Percentiles rank a stretch among this genome's conserved stretches.
Conservation (phyloP, 2,113 vertebrate genomes). For the Oplegnathus fasciatus region DNA sequence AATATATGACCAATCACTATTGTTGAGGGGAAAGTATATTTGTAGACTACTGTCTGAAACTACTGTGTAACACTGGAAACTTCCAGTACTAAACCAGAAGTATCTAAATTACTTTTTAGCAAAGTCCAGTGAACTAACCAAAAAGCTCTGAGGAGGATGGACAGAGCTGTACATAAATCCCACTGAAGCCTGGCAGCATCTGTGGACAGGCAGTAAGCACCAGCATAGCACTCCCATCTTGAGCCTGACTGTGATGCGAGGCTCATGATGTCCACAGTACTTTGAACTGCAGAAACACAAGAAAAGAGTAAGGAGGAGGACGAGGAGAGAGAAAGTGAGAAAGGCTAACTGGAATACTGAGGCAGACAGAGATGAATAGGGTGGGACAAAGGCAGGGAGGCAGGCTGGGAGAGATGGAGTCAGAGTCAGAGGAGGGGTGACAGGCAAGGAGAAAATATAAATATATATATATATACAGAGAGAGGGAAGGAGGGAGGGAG, state of each 20-base stretch:
- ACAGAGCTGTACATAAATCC: constrained; percentile 51
- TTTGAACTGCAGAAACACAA: constrained; percentile 56
- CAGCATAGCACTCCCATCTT: constrained; percentile 47
- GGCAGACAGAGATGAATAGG: constrained; percentile 63
- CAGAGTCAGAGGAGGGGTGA: constrained; percentile 46
- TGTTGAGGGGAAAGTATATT: not conserved
- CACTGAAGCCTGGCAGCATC: constrained; percentile 51
- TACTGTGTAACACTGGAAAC: not conserved
- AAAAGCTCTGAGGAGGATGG: constrained; percentile 17
- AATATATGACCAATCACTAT: not conserved
- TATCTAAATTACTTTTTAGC: too few species aligned
- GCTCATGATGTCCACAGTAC: constrained; percentile 51
- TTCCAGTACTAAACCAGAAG: too few species aligned
- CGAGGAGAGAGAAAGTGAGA: constrained; percentile 24
- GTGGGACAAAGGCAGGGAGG: constrained; percentile 52
- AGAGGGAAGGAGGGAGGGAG: not conserved
- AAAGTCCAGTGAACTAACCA: constrained; percentile 1
- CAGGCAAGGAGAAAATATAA: constrained; percentile 36
- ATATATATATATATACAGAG: constrained; percentile 4
- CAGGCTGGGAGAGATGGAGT: constrained; percentile 33
- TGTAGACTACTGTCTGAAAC: not conserved
- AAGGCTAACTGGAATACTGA: constrained; percentile 55
- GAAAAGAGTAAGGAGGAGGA: constrained; percentile 20
- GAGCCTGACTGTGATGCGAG: constrained; percentile 60
- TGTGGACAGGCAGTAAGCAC: constrained; percentile 49